These are phyloP conservation scores for Chaenodraco wilsoni DNA, from an alignment of 2,797 vertebrate genomes.

Conservation along the genomic window DNA sequence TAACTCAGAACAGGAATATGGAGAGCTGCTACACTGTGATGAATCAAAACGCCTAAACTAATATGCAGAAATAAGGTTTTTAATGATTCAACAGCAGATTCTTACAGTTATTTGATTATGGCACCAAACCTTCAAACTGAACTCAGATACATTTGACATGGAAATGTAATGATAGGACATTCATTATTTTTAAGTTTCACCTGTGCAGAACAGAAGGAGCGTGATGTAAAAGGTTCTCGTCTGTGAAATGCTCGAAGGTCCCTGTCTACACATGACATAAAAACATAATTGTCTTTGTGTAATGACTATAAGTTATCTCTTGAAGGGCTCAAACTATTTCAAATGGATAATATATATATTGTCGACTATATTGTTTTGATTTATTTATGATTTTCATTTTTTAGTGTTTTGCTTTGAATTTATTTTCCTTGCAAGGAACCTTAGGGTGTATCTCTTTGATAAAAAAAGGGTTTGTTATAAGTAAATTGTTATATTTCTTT, in stretches of 20 bases:
- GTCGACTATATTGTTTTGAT: neutral
- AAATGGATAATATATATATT: neutral
- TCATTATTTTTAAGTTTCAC: slow-evolving; percentile 16
- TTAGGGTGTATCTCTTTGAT: neutral
- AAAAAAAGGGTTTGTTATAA: neutral
- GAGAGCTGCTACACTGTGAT: slow-evolving; percentile 16
- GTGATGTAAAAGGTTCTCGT: slow-evolving; percentile 7
- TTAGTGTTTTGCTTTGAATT: slow-evolving; percentile 7
- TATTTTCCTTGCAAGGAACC: neutral
- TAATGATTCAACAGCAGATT: neutral
- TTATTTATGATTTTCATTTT: neutral
- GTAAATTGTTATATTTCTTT: neutral
- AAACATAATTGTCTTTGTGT: neutral
- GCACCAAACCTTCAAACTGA: neutral
- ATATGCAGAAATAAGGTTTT: slow-evolving; percentile 9
- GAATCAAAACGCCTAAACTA: slow-evolving; percentile 20
- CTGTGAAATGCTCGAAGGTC: slow-evolving; percentile 11
- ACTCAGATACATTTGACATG: slow-evolving; percentile 12
- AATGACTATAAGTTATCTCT: neutral
- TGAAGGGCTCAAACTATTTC: neutral
- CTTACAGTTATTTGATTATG: slow-evolving; percentile 1
- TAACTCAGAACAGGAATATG: slow-evolving; percentile 31
- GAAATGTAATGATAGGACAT: slow-evolving; percentile 16
- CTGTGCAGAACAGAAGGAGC: slow-evolving; percentile 3
- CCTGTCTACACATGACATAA: neutral